Evolutionary conservation across 30 jellyfish, hydroid and myxozoan genomes (phyloP), one percentile per base, ranked within the genome.

Genomic region (Aurelia aurita complex sp. Pacific): DNA sequence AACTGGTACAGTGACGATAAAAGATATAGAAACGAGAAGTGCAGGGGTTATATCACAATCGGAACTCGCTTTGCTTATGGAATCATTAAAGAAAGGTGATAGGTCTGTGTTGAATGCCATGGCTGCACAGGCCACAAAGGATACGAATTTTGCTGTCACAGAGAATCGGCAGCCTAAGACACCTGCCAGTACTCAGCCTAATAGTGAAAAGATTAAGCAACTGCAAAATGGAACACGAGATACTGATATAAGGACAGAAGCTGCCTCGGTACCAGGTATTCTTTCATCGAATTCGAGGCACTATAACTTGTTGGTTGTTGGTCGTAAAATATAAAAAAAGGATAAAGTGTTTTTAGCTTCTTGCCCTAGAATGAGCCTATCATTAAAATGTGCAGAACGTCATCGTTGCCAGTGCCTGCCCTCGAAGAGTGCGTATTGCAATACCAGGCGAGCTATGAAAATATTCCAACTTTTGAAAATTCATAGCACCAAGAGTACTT

Each of bases 1-100:
- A 32, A 53, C 75, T 13, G 13, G 75, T 57, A 9, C 60, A 40
- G 40, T 19, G 34, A 19, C 0, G 10, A 53, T 16, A 4, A 15
- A 61, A 12, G 72, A 36, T 35, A 35, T 12, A 10, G 35, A 4
- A 53, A 11, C 29, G 10, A 75, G 32, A 40, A 53, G 51, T n/a
- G 72, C 80, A 19, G 92, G 85, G 17, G 93, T 67, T 52, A 71
- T 73, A 12, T 23, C 87, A 53, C 93, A 84, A 32, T 69, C 90
- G 2, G 62, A 81, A n/a, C 74, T 81, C 53, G 53, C 51, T 52
- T 65, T 79, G 11, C 46, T 81, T 4, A 57, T 81, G 79, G 83
- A 81, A 43, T 69, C 90, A 5, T 35, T 81, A 42, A 68, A 69
- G 12, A 66, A 29, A 9, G 90, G 83, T 3, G 90, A 81, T 68